Conservation (phyloP, 2,888 invertebrate genomes). For the Adineta ricciae region DNA sequence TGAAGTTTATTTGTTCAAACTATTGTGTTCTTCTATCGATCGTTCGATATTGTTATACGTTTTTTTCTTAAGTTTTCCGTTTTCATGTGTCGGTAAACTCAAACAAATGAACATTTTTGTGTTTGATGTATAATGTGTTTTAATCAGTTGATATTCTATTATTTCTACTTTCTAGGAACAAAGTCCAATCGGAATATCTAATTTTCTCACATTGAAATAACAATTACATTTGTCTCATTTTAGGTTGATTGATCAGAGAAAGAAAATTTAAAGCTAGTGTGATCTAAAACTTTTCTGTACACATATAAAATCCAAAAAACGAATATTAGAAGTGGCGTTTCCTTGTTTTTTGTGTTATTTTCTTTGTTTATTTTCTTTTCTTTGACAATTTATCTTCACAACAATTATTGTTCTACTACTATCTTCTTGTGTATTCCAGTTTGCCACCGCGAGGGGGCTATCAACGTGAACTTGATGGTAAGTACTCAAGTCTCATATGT, state of each 20-base stretch:
- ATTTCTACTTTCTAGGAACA: not conserved
- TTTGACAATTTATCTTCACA: not conserved
- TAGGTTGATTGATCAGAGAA: not conserved
- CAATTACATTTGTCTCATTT: not conserved
- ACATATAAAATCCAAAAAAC: not conserved
- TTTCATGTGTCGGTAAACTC: not conserved
- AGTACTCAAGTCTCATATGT: not conserved
- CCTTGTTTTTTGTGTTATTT: not conserved
- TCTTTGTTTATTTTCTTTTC: not conserved
- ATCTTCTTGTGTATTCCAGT: slow-evolving; percentile 21
- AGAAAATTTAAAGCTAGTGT: not conserved
- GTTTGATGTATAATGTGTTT: not conserved
- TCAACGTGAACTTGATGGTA: slow-evolving; percentile 22
- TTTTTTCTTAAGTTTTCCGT: not conserved
- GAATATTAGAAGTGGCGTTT: not conserved
- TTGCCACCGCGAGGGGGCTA: slow-evolving; percentile 23
- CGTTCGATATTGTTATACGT: not conserved
- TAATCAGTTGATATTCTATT: not conserved
- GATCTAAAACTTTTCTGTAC: not conserved
- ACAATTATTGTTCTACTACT: slow-evolving; percentile 4
- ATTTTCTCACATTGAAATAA: not conserved
- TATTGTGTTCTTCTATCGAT: not conserved
- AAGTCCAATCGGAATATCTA: not conserved
- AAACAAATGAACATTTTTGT: not conserved
- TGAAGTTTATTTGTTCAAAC: not conserved